Conservation (phyloP, 2,888 invertebrate genomes). For the Noctuana brunneofusca region DNA sequence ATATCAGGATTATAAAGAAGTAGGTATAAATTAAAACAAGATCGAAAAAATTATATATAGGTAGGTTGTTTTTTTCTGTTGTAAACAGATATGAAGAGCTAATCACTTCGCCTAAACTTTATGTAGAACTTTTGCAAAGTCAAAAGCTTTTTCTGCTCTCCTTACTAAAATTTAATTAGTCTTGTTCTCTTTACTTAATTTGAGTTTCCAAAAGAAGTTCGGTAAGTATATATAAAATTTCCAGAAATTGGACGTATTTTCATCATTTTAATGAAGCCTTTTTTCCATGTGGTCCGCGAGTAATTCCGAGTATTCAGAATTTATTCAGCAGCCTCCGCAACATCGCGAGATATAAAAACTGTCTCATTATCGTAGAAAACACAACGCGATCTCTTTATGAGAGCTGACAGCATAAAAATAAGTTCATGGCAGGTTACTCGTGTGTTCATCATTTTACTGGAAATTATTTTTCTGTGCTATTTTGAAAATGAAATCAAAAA, state of each 20-base stretch:
- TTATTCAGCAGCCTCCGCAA: constrained; percentile 19
- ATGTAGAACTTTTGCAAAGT: too few relatives aligned
- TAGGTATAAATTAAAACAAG: too few relatives aligned
- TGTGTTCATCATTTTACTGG: constrained; percentile 6
- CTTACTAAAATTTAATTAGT: neutral
- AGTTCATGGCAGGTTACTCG: constrained; percentile 7
- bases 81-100: too few relatives aligned
- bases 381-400: constrained; percentile 10
- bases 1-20: too few relatives aligned
- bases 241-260: neutral
- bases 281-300: constrained; percentile 5
- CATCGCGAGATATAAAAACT: constrained; percentile 15
- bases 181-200: neutral
- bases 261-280: constrained; percentile 1
- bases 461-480: neutral
- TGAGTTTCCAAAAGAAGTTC: neutral
- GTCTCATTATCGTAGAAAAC: constrained; percentile 21
- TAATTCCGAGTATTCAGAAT: constrained; percentile 18
- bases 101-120: too few relatives aligned
- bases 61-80: too few relatives aligned
- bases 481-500: neutral
- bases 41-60: too few relatives aligned
- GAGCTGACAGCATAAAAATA: constrained; percentile 7
- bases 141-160: too few relatives aligned
- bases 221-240: neutral